These are phyloP conservation scores for Agrotis puta DNA, from an alignment of 2,888 invertebrate genomes.

Conservation along the genomic window DNA sequence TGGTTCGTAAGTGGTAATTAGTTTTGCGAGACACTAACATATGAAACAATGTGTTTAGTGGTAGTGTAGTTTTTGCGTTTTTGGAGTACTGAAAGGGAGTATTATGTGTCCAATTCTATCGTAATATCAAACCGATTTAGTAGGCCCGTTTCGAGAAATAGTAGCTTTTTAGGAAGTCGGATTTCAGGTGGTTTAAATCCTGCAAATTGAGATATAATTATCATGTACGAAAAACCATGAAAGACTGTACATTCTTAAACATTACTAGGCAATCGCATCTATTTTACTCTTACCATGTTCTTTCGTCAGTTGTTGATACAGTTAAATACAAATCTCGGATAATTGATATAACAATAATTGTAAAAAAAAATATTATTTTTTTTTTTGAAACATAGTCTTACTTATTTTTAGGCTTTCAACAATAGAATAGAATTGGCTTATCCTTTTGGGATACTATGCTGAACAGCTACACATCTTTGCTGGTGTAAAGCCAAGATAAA, in stretches of 20 bases:
- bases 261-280: not conserved
- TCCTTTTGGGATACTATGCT: not conserved
- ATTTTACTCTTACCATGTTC: not conserved
- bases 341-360: not conserved
- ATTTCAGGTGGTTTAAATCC: too few species aligned
- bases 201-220: too few species aligned
- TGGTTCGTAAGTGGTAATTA: constrained; percentile 41
- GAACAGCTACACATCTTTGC: not conserved
- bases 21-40: constrained; percentile 23
- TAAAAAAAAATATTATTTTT: too few species aligned
- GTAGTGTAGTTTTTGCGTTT: not conserved
- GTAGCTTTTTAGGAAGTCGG: too few species aligned
- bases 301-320: not conserved
- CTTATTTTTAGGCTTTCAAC: constrained; percentile 4
- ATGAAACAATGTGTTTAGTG: constrained; percentile 1
- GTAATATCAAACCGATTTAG: not conserved
- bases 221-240: too few species aligned
- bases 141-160: not conserved
- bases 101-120: not conserved
- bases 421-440: not conserved
- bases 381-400: too few species aligned
- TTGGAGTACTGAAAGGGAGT: constrained; percentile 2
- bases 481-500: constrained; percentile 28
- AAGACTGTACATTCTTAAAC: not conserved
- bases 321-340: too few species aligned